phyloP scores from a whole-genome alignment of 1,140 invertebrate genomes.

The Heliconius nattereri region DNA sequence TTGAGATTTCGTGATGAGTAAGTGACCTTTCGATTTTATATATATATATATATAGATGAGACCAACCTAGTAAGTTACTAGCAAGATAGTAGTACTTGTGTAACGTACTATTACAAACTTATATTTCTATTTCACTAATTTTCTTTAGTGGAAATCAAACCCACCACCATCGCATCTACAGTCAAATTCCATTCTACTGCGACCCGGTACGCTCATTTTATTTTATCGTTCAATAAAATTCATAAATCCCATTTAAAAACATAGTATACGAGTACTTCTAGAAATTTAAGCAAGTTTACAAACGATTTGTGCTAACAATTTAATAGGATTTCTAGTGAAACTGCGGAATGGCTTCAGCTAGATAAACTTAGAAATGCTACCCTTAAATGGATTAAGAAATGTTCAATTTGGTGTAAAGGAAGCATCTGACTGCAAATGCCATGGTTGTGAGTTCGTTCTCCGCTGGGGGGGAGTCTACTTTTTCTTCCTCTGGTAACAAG shows the following conservation, averaged over 20 bases:
- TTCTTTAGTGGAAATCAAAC: too few species aligned
- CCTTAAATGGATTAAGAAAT: slow-evolving; percentile 35
- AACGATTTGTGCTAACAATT: slow-evolving; percentile 32
- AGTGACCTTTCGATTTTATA: too few species aligned
- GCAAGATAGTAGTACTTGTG: too few species aligned
- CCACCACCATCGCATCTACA: too few species aligned
- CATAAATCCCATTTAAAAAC: background rate
- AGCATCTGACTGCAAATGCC: background rate
- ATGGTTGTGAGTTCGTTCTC: background rate
- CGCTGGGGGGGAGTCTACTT: background rate
- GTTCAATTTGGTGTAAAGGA: background rate
- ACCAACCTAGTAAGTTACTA: too few species aligned
- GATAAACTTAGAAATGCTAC: slow-evolving; percentile 39
- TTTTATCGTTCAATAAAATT: too few species aligned
- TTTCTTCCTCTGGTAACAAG: background rate
- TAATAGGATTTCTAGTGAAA: slow-evolving; percentile 39
- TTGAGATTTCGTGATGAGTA: too few species aligned
- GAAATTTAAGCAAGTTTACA: slow-evolving; percentile 14
- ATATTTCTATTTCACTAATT: too few species aligned
- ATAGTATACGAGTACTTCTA: background rate
- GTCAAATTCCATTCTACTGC: too few species aligned
- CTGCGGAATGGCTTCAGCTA: slow-evolving; percentile 38
- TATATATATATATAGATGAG: too few species aligned
- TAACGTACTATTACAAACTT: too few species aligned
- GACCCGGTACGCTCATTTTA: too few species aligned